Base-by-base conservation (phyloP, 2,888 invertebrate species). In the Ceraclea dissimilis region DNA sequence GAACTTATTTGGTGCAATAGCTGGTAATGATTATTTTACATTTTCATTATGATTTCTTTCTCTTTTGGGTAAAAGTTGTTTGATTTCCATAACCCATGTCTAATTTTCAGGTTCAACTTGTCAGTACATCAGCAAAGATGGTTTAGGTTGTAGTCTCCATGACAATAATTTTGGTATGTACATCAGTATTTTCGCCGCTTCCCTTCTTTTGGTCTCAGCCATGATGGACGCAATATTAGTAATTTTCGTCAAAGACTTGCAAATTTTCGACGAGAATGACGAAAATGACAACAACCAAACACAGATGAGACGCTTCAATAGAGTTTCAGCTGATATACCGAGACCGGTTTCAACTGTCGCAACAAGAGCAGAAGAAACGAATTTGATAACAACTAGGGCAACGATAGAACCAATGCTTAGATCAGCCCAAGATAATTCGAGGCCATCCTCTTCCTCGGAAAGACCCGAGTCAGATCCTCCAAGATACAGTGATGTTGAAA, bases 1-100 rank as follows among this genome's bases (percentile, higher is more conserved):
- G 62, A 69, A 85, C 34, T 68, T 81, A 18, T 86, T 85, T 64
- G 78, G 82, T 50, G 66, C 71, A 6, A 74, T 86, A 17, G 77
- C 81, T 34, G 76, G 81, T 81, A 68, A 5, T 26, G n/a, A 17
- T 18, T 17, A 17, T 18, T 26, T 26, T 26, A 26, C 26, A 6
- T 26, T 26, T 26, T 43, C 4, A 16, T 43, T 39, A 16, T 13
- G 5, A 39, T 39, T 39, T n/a, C 16, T 8, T 39, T 39, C 8
- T 39, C 2, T 39, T n/a, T 16, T n/a, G 13, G 16, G 4, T 13
- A 39, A 39, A 39, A 8, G 4, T 39, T 39, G 13, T 39, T 39
- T 13, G 5, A 8, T 26, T 39, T 39, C 13, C 13, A 11, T 53
- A 34, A n/a, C n/a, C n/a, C n/a, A n/a, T n/a, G n/a, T n/a, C n/a